Evolutionary conservation across 2,888 invertebrate genomes (phyloP), one percentile per base, ranked within the genome.

Genomic region (Ethmia dodecea): DNA sequence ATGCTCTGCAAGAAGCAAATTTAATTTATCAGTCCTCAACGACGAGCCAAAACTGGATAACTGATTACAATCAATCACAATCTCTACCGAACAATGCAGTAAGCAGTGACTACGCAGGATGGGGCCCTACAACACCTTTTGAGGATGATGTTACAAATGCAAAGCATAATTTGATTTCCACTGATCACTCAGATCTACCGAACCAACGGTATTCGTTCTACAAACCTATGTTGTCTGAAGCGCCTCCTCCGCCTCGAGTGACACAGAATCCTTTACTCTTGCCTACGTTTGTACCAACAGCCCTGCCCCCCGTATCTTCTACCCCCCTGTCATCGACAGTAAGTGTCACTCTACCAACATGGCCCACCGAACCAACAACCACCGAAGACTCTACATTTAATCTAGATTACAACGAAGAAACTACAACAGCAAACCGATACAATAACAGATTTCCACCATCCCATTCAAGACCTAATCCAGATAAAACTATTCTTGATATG

Each of bases 1-100:
- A 75, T 40, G 70, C 89, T 20, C 66, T 91, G 5, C 89, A 91
- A 62, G 88, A 90, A 60, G 84, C 91, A 2, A 90, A 90, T 60
- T 72, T 91, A 36, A 86, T 91, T 34, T 91, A 90, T 51, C 91
- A 91, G 47, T 89, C 90, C 6, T 90, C 89, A 25, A 88, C 88
- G 25, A 68, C 79, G 3, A 79, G 64, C 44, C 76, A 86, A 35
- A 86, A 87, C 38, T 88, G 88, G 86, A 64, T 73, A 37, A 53
- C 58, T 5, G 55, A 68, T 33, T 44, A 46, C 16, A 78, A 76
- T 53, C 59, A 73, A 38, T 76, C 77, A 6, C 67, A 68, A 42
- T 37, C 57, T 14, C 43, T 61, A 20, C 49, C 62, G 13, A 63
- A 67, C 16, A 74, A 61, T 33, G 58, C 66, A 5, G 75, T 84